phyloP scores from a whole-genome alignment of 2,888 invertebrate genomes.

The Sinhomidia bicolor region DNA sequence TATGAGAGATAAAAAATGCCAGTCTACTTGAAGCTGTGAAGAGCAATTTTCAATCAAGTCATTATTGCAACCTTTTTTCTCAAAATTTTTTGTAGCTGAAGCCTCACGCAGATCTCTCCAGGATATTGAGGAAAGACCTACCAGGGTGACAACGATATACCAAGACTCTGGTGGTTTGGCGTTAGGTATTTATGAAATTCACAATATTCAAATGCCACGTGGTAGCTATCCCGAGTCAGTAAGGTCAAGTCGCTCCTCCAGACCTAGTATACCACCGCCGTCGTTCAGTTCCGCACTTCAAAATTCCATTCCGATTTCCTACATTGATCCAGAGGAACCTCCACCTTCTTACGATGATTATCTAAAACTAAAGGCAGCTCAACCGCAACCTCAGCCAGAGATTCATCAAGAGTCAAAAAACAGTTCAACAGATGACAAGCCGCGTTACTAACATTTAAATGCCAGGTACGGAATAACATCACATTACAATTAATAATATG shows the following conservation, averaged over 20 bases:
- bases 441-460: conserved; percentile 54
- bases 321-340: conserved; percentile 73
- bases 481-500: too few relatives aligned
- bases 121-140: conserved; percentile 68
- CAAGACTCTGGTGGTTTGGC: conserved; percentile 69
- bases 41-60: too few relatives aligned
- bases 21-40: too few relatives aligned
- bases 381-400: too few relatives aligned
- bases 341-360: conserved; percentile 78
- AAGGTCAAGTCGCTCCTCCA: conserved; percentile 53
- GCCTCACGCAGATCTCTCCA: conserved; percentile 72
- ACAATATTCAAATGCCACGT: conserved; percentile 64
- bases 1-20: conserved; percentile 10
- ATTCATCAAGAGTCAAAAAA: conserved; percentile 51
- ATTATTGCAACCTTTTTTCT: background rate
- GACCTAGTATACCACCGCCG: conserved; percentile 71
- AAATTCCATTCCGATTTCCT: conserved; percentile 74
- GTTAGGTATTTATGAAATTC: conserved; percentile 75
- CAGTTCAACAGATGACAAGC: conserved; percentile 64
- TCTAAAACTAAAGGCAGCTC: conserved; percentile 60
- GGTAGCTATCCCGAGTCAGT: conserved; percentile 60
- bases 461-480: too few relatives aligned
- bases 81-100: conserved; percentile 63
- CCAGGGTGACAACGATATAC: conserved; percentile 75
- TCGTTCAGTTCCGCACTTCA: conserved; percentile 75